phyloP scores from a whole-genome alignment of 2,888 invertebrate genomes.

The Ophraella communa region DNA sequence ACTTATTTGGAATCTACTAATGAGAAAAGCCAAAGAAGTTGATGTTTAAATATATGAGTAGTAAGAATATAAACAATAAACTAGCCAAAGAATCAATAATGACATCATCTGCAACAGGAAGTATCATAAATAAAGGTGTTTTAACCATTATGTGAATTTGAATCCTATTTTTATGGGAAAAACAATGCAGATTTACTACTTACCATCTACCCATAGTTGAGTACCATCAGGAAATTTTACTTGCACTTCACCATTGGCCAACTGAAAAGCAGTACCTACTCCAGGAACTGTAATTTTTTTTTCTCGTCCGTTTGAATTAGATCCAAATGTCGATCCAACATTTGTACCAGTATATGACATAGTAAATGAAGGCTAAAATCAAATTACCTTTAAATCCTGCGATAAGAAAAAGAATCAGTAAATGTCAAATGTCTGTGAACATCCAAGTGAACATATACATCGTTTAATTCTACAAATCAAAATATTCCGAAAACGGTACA shows the following conservation, averaged over 20 bases:
- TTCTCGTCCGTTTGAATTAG: slow-evolving; percentile 43
- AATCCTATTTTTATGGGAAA: too few species aligned
- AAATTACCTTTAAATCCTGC: background rate
- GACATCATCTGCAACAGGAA: too few species aligned
- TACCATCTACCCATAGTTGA: slow-evolving; percentile 56
- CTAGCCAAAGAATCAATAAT: too few species aligned
- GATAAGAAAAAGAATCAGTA: background rate
- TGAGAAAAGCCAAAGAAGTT: too few species aligned
- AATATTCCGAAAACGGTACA: too few species aligned
- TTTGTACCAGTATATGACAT: slow-evolving; percentile 49
- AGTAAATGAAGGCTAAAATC: slow-evolving; percentile 55
- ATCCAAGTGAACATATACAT: background rate
- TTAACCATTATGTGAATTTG: too few species aligned
- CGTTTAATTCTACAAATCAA: too few species aligned
- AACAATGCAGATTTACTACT: too few species aligned
- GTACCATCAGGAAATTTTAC: slow-evolving; percentile 56
- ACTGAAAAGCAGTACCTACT: slow-evolving; percentile 55
- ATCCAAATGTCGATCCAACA: slow-evolving; percentile 42
- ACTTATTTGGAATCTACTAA: too few species aligned
- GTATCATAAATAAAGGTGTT: too few species aligned
- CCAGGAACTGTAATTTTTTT: slow-evolving; percentile 54
- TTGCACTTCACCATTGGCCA: slow-evolving; percentile 54
- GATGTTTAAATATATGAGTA: too few species aligned
- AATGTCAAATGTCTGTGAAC: background rate
- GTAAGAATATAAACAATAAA: too few species aligned